Evolutionary conservation across 2,797 vertebrate genomes (phyloP), one percentile per base, ranked within the genome.

Genomic region (Gastrophryne carolinensis): DNA sequence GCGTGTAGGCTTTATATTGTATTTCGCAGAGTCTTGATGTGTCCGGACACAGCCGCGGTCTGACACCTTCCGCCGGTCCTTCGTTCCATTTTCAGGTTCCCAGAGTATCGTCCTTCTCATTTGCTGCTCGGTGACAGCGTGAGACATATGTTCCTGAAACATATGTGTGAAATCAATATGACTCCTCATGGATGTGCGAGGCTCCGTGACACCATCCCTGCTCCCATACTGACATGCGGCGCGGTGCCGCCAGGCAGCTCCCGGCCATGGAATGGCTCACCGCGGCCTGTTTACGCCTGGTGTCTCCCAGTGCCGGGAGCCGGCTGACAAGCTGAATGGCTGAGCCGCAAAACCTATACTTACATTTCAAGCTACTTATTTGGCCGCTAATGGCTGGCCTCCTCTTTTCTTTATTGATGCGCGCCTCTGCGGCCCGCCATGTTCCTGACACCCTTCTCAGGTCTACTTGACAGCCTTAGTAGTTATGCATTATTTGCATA

Each of bases 141-240:
- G 65, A 68, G 27, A 52, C 35, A 56, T 68, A 68, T 26, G n/a
- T 68, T 68, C 50, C 53, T n/a, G 15, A 41, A 54, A 56, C 65
- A 34, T 54, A 54, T 68, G 19, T 68, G 23, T 68, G 49, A 68
- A 53, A 49, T 27, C 65, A 39, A 34, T 68, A 54, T 68, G 65
- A 68, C 50, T 68, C 37, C 64, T 67, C 5, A 53, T 30, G 27
- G 26, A 65, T 44, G 65, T 54, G 65, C 39, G 65, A 54, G 49
- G 65, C 34, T 56, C 65, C 27, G 34, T 56, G 54, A 39, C 65
- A 39, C 53, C 35, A 57, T 70, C 53, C 37, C 57, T 35, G 4
- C 67, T 11, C 52, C 64, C 27, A 49, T 24, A 47, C 15, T 58
- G 15, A 54, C 50, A 27, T n/a, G n/a, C 24, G 27, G 32, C 47